These are phyloP conservation scores for Magallana gigas DNA, from an alignment of 1,140 invertebrate genomes.

Conservation along the genomic window DNA sequence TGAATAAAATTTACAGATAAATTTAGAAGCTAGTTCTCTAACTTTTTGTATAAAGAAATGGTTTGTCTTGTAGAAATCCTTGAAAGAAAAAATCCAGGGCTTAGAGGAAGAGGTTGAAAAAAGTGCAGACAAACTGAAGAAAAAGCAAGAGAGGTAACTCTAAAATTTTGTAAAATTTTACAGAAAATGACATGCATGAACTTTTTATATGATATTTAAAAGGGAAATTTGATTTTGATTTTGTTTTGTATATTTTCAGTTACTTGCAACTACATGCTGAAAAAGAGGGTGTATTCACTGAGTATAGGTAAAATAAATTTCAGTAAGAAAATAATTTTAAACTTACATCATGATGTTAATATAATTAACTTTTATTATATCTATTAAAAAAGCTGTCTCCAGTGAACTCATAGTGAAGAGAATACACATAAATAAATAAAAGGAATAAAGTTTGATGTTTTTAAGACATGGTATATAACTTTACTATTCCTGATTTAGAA, in stretches of 20 bases:
- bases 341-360: no score
- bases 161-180: no score
- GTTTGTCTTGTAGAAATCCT: constrained; percentile 61
- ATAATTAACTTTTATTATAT: no score
- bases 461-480: no score
- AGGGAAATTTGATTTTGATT: neutral
- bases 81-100: constrained; percentile 66
- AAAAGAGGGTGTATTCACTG: constrained; percentile 77
- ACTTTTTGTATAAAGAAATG: neutral
- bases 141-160: constrained; percentile 79
- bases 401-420: no score
- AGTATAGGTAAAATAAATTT: constrained; percentile 65
- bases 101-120: constrained; percentile 75
- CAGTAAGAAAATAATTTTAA: no score
- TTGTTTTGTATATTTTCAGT: constrained; percentile 62
- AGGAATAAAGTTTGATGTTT: no score
- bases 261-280: constrained; percentile 77
- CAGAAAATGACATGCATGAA: no score
- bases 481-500: neutral
- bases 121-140: constrained; percentile 78
- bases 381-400: no score
- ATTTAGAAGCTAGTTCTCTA: no score
- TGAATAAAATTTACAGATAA: no score
- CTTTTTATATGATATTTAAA: neutral
- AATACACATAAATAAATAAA: no score